These are phyloP conservation scores for Julus scandinavius DNA, from an alignment of 2,888 invertebrate species.

Conservation along the genomic window DNA sequence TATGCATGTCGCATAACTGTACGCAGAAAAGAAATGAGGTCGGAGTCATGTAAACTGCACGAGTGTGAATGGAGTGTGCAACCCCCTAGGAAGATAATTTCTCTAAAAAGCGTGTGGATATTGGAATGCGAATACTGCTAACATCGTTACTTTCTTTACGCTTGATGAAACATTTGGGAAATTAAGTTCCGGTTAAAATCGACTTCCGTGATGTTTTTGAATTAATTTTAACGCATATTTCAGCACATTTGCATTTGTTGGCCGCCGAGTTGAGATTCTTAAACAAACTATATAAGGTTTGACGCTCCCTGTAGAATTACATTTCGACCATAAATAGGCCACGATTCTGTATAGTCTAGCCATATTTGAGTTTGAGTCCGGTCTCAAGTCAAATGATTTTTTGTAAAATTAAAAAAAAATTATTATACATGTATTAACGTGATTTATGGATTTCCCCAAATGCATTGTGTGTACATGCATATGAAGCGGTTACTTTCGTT, in stretches of 20 bases:
- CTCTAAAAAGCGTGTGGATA: not conserved
- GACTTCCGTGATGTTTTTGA: not conserved
- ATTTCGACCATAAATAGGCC: no score
- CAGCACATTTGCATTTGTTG: not conserved
- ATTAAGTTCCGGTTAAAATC: not conserved
- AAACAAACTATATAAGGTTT: no score
- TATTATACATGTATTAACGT: no score
- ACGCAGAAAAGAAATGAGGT: not conserved
- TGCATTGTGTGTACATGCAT: no score
- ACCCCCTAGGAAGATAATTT: not conserved
- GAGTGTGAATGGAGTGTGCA: not conserved
- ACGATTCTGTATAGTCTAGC: no score
- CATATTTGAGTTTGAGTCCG: no score
- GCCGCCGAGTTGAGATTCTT: no score
- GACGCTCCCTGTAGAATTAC: no score
- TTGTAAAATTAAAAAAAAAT: no score
- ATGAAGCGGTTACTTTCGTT: no score
- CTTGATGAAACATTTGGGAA: not conserved
- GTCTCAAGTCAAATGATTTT: no score
- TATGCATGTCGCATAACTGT: not conserved
- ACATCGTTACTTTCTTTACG: constrained; percentile 1
- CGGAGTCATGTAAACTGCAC: not conserved
- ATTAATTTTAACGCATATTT: not conserved
- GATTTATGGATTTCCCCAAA: no score
- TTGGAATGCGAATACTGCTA: not conserved